Evolutionary conservation across 2,888 invertebrate species (phyloP).

Genomic region (Galerucella calmariensis): DNA sequence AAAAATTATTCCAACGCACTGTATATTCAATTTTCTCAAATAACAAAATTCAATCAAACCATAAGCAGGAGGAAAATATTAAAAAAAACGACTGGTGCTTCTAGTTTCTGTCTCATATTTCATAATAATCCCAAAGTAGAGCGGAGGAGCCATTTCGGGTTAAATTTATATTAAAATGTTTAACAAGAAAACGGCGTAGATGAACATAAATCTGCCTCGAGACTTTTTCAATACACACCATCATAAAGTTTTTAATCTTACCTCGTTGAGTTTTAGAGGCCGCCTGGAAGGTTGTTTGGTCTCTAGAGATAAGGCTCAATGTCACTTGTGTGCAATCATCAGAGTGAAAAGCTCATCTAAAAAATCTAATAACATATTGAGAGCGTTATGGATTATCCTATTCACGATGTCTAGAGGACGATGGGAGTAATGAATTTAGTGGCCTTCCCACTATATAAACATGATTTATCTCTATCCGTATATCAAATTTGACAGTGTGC

Average conservation of each 20-base stretch:
- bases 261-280: constrained; percentile 32
- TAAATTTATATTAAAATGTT: not conserved
- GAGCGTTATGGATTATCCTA: constrained; percentile 44
- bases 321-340: constrained; percentile 54
- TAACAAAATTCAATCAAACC: too few species aligned
- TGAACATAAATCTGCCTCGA: constrained; percentile 13
- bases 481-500: constrained; percentile 22
- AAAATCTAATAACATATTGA: constrained; percentile 47
- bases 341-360: constrained; percentile 54
- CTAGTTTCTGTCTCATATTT: not conserved
- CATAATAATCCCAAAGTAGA: not conserved
- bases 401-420: constrained; percentile 37
- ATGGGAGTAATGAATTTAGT: constrained; percentile 41
- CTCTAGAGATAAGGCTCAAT: constrained; percentile 53
- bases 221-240: constrained; percentile 9
- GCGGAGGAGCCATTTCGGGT: not conserved
- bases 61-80: too few species aligned
- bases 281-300: constrained; percentile 47
- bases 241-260: constrained; percentile 41
- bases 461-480: constrained; percentile 27
- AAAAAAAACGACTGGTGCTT: too few species aligned
- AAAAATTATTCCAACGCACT: too few species aligned
- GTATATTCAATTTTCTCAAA: too few species aligned
- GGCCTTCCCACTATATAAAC: constrained; percentile 27
- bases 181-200: constrained; percentile 4